These are phyloP conservation scores for Lepidochitona cinerea DNA, from an alignment of 2,888 invertebrate species.

Conservation along the genomic window DNA sequence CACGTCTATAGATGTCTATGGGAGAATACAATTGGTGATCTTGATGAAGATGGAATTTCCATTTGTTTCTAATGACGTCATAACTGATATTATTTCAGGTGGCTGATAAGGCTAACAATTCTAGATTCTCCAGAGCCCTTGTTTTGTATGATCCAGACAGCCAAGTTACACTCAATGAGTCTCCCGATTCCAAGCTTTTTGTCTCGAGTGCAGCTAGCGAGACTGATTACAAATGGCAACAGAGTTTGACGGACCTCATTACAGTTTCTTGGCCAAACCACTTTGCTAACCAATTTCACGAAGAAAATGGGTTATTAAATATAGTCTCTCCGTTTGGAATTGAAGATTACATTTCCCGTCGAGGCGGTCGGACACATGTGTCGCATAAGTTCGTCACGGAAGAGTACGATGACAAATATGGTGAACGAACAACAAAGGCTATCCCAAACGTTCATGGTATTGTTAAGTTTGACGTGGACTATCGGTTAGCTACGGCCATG, in stretches of 20 bases:
- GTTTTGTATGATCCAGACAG: constrained; percentile 38
- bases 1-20: no score
- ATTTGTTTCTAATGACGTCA: no score
- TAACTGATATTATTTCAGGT: constrained; percentile 39
- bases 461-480: constrained; percentile 28
- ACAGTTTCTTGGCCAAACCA: constrained; percentile 30
- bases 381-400: constrained; percentile 7
- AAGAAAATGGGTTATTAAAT: constrained; percentile 28
- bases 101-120: constrained; percentile 45
- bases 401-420: constrained; percentile 33
- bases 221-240: constrained; percentile 39
- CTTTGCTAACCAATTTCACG: constrained; percentile 36
- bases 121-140: constrained; percentile 37
- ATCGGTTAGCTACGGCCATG: constrained; percentile 9
- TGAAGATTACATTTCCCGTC: background rate
- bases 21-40: no score
- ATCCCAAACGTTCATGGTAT: constrained; percentile 33
- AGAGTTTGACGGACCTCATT: constrained; percentile 11
- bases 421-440: constrained; percentile 25
- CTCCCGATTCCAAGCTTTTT: constrained; percentile 17
- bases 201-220: constrained; percentile 28
- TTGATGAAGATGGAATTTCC: no score
- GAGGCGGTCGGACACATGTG: background rate
- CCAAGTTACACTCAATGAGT: constrained; percentile 18
- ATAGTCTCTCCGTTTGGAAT: constrained; percentile 22